These are phyloP conservation scores for Hydra vulgaris DNA, from an alignment of 30 jellyfish, hydroid and myxozoan genomes.

Conservation along the genomic window DNA sequence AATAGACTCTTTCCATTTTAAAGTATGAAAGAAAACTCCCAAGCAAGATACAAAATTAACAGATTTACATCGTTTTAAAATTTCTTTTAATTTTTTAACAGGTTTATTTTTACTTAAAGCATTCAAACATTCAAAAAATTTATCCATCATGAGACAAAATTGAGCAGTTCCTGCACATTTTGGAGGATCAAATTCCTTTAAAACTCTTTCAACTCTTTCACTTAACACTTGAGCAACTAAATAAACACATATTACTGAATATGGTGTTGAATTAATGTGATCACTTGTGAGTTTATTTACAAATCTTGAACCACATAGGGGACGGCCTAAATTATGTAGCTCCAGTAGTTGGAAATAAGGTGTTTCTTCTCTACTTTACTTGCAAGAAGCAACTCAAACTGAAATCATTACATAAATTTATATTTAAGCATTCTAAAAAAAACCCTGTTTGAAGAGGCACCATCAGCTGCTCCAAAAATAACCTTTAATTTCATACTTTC, in stretches of 20 bases:
- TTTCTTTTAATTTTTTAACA: constrained; percentile 22
- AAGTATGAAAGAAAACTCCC: not conserved
- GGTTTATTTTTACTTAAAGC: constrained; percentile 18
- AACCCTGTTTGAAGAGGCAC: constrained; percentile 14
- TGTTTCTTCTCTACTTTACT: too few species aligned
- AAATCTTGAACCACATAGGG: too few species aligned
- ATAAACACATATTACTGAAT: too few species aligned
- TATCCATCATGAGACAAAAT: too few species aligned
- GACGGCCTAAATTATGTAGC: too few species aligned
- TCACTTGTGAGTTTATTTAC: constrained; percentile 51
- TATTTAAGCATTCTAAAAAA: not conserved
- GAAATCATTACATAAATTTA: constrained; percentile 21
- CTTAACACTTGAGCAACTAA: constrained; percentile 24
- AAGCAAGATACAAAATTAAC: not conserved
- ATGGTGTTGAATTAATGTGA: constrained; percentile 34
- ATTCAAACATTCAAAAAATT: constrained; percentile 27
- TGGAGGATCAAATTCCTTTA: too few species aligned
- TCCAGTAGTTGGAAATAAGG: too few species aligned
- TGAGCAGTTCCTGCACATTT: too few species aligned
- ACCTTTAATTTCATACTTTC: constrained; percentile 1
- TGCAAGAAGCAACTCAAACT: not conserved
- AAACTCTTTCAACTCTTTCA: not conserved
- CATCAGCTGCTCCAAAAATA: constrained; percentile 18
- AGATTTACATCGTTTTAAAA: constrained; percentile 15
- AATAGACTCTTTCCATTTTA: too few species aligned